These are phyloP conservation scores for Crypturellus undulatus DNA, from an alignment of 2,113 vertebrate genomes.

Conservation along the genomic window DNA sequence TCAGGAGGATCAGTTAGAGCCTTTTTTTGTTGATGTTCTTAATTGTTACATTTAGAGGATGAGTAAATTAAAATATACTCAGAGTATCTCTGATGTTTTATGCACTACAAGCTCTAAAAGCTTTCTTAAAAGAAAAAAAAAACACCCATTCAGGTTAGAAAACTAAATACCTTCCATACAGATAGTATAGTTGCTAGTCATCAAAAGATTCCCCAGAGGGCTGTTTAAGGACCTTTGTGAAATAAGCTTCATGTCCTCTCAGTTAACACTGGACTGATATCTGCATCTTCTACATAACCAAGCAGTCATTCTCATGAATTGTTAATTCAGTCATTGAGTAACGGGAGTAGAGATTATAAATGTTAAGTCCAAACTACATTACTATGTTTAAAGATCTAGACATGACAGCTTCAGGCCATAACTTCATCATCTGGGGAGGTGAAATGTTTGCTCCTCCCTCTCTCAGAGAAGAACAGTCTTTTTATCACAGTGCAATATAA, in stretches of 20 bases:
- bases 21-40: not conserved
- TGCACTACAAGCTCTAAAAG: not conserved
- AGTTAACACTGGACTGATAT: not conserved
- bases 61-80: not conserved
- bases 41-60: slow-evolving; percentile 29
- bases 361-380: not conserved
- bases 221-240: not conserved
- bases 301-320: not conserved
- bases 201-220: not conserved
- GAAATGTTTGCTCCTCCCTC: not conserved
- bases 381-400: not conserved
- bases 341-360: not conserved
- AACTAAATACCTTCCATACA: not conserved
- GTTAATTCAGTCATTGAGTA: not conserved
- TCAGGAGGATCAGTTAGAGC: not conserved
- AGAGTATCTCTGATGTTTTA: slow-evolving; percentile 5
- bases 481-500: not conserved
- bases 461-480: not conserved
- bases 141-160: not conserved
- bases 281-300: not conserved
- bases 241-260: not conserved
- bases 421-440: not conserved
- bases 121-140: not conserved
- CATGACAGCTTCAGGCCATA: not conserved
- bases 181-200: not conserved